phyloP scores from a whole-genome alignment of 2,113 vertebrate genomes.

The Oreocharis arfaki region DNA sequence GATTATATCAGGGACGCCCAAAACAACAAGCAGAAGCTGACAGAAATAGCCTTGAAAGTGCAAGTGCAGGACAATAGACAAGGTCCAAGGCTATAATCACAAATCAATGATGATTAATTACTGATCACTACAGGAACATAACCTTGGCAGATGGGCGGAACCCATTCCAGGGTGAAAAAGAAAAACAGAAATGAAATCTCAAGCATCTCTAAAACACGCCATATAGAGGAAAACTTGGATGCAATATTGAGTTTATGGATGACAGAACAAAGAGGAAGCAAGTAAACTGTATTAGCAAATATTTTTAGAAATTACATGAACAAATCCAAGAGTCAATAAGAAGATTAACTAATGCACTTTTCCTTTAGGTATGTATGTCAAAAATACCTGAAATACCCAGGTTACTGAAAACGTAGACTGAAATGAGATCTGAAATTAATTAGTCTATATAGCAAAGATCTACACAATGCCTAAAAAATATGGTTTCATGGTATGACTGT shows the following conservation, averaged over 20 bases:
- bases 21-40: neutral
- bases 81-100: neutral
- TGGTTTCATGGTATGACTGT: neutral
- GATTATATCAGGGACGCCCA: neutral
- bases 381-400: neutral
- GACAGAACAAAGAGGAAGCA: neutral
- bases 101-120: neutral
- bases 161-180: neutral
- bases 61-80: rapidly evolving
- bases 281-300: neutral
- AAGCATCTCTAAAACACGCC: neutral
- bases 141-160: neutral
- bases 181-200: neutral
- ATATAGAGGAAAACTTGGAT: neutral
- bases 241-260: neutral
- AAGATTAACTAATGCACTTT: neutral
- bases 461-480: neutral
- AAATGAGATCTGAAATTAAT: neutral
- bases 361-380: neutral
- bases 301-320: neutral
- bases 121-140: neutral
- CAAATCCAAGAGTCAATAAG: neutral
- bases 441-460: neutral
- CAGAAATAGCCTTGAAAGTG: neutral
- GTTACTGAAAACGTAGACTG: neutral